Evolutionary conservation across 2,113 vertebrate species (phyloP), one percentile per base, ranked within the genome.

Genomic region (Dasyurus viverrinus): DNA sequence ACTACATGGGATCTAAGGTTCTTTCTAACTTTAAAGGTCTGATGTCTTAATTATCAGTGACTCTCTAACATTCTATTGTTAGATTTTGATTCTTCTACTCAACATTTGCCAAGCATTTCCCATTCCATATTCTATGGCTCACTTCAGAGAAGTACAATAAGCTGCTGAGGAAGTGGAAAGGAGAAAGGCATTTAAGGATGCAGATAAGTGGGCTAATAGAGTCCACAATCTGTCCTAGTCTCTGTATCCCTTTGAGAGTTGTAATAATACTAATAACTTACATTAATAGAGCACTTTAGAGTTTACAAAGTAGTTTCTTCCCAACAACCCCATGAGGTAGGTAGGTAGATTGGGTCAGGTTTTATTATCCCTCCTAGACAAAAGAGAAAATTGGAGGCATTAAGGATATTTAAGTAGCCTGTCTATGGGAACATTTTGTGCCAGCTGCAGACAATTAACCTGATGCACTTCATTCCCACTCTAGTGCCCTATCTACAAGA

Each of bases 391-490:
- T 84, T 84, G 68, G 68, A 84, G n/a, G 68, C 68, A 84, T 84
- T 84, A 84, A 84, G 68, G 68, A 84, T 23, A 94, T 30, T 22
- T 92, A 92, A 90, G 46, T 89, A 95, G 91, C n/a, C 2, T 91
- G 53, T 89, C 76, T 60, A n/a, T 91, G 57, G 68, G 50, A 24
- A 92, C n/a, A 24, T 76, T 68, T 55, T 91, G n/a, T 94, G 90
- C 53, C 89, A 50, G 95, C 90, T 89, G 16, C 60, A 97, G 27
- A 90, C 42, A 95, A 92, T 52, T 55, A 91, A n/a, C 53, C 54
- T 89, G 16, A 46, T 60, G 53, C 26, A 90, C 47, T 53, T 60
- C 9, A 93, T 90, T 95, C 94, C 94, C 53, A 55, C 8, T 92
- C 89, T 54, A 93, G 2, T 57, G 94, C 94, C 30, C 30, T 92